phyloP scores from a whole-genome alignment of 2,113 vertebrate species.

The Tyrannus savana region DNA sequence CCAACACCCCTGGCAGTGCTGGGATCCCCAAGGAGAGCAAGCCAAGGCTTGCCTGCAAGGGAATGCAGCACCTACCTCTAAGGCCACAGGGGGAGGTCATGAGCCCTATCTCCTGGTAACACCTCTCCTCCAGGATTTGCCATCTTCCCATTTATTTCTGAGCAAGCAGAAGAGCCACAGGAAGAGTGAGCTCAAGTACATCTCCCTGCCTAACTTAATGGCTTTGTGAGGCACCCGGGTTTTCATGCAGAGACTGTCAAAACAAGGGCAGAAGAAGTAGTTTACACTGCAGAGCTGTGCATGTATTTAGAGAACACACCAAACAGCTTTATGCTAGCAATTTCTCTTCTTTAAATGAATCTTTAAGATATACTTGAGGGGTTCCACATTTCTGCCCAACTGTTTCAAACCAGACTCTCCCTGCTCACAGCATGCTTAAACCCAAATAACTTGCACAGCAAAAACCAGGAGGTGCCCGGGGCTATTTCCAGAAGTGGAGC shows the following conservation, averaged over 20 bases:
- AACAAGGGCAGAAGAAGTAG: not conserved
- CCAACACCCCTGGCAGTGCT: not conserved
- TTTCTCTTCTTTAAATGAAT: not conserved
- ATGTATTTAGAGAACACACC: accelerated
- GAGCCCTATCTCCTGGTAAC: not conserved
- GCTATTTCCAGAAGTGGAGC: not conserved
- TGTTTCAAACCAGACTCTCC: not conserved
- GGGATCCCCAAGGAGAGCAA: not conserved
- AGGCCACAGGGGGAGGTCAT: not conserved
- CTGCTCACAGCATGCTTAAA: not conserved
- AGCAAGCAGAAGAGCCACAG: not conserved
- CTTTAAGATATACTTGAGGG: not conserved
- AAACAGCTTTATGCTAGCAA: not conserved
- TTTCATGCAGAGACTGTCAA: not conserved
- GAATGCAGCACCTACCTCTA: not conserved
- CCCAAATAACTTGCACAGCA: not conserved
- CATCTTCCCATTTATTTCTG: not conserved
- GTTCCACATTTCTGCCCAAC: not conserved
- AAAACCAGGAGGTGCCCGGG: not conserved
- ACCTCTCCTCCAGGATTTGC: not conserved
- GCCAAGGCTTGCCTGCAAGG: not conserved
- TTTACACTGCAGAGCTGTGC: not conserved
- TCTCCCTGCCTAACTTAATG: not conserved
- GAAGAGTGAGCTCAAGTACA: not conserved
- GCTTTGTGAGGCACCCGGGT: not conserved